Evolutionary conservation across 2,888 invertebrate species (phyloP), one percentile per base, ranked within the genome.

Genomic region (Linyphia triangularis): DNA sequence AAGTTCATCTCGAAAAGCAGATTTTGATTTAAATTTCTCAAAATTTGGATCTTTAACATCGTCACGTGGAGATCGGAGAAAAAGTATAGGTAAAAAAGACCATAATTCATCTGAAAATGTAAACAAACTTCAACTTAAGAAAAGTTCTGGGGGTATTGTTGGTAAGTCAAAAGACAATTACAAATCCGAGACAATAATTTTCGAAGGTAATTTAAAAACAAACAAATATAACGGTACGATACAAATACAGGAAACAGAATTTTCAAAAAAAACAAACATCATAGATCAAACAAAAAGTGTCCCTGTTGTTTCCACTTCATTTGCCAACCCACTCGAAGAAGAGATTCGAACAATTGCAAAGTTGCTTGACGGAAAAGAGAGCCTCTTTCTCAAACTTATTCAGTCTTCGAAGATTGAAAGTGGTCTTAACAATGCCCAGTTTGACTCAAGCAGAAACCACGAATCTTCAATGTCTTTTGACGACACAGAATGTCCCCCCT

Each of bases 321-420:
- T 43, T 13, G 7, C 63, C 3, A 82, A 82, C 9, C 72, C 82
- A 13, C 43, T 88, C 13, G 86, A 88, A 61, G 86, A 88, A 24
- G 86, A 88, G 19, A 88, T 88, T n/a, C 24, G 86, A 7, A 69
- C 86, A 0, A 88, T 88, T 24, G 86, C 86, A 5, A 88, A 81
- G 22, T 24, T 88, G 6, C 30, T 88, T 7, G 69, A 88, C 30
- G 86, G 86, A 0, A 88, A 88, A 77, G 88, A 88, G 33, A 88
- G 82, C 16, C 37, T 88, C 13, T 88, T 88, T 33, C 33, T 83
- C 3, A 88, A 81, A 28, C 69, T 88, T 16, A 88, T 88, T 5
- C 67, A 88, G n/a, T 88, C 86, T 26, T 81, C 81, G 2, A 86
- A 81, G 6, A 22, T 86, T 6, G 69, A 77, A 5, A 69, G 37